Evolutionary conservation across 2,797 vertebrate species (phyloP), one percentile per base, ranked within the genome.

Genomic region (Clamator glandarius): DNA sequence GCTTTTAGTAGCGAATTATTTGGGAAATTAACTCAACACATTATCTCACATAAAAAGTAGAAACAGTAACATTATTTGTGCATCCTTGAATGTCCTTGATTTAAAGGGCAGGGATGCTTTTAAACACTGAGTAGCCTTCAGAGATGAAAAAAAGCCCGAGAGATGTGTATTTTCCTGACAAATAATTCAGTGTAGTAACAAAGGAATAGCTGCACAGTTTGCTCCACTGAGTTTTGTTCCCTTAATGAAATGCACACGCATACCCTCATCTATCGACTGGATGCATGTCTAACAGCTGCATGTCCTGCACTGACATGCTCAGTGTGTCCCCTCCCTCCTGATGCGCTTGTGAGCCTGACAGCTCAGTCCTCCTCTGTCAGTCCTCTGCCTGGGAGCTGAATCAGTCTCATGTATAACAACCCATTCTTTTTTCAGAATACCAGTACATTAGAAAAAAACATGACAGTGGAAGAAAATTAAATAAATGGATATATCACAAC

Each of bases 201-300:
- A 92, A 91, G 59, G 48, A 93, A 86, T 66, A 79, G 83, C 44
- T 84, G 74, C n/a, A 50, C n/a, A 54, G 61, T 95, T 93, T 91
- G 68, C 62, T 61, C 36, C 31, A 9, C 52, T 88, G 69, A 66
- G 54, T 93, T 93, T 86, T 78, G 62, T 96, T 92, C 41, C 42
- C 25, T 78, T 78, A 87, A 89, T 79, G 70, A 90, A 87, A 88
- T 61, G 80, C 42, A 76, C 55, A 63, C 7, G 2, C 66, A 55
- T 63, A 78, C 10, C 20, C 83, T 62, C 51, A 59, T 59, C 69
- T 48, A 36, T 24, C 0, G 23, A 25, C 35, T 50, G 36, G 62
- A n/a, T 61, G 39, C 54, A 62, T 26, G 39, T 64, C 36, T 89
- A 2, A 50, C 58, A 85, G 59, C 48, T 82, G 46, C 1, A 1